phyloP scores from a whole-genome alignment of 2,888 invertebrate genomes.

The Nemurella pictetii region DNA sequence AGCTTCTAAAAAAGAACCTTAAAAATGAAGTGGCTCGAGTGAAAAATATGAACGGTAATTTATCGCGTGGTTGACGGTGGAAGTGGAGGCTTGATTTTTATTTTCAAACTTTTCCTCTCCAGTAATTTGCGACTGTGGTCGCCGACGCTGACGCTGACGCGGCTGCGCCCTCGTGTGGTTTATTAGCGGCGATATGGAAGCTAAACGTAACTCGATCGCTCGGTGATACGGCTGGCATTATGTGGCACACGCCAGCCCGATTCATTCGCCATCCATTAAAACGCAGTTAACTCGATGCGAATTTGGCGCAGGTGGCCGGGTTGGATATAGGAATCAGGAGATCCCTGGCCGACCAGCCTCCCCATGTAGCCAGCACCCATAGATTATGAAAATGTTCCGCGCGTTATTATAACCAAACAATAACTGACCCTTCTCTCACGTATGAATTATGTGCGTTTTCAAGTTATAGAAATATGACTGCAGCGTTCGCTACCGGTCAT shows the following conservation, averaged over 20 bases:
- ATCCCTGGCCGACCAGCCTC: background rate
- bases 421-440: background rate
- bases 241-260: background rate
- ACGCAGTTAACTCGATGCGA: background rate
- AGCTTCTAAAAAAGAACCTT: background rate
- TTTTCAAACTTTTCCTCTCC: background rate
- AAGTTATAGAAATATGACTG: background rate
- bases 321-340: background rate
- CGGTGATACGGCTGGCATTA: background rate
- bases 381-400: background rate
- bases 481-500: conserved; percentile 6
- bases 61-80: no score
- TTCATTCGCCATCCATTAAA: background rate
- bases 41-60: background rate
- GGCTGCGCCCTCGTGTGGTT: no score
- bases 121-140: background rate
- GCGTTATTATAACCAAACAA: background rate
- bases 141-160: background rate
- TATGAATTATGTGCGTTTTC: background rate
- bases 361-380: background rate
- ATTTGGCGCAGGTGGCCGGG: background rate
- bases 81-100: background rate
- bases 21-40: background rate
- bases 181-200: background rate
- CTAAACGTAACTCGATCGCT: background rate